Evolutionary conservation across 2,888 invertebrate species (phyloP).

Genomic region (Tubulanus polymorphus): DNA sequence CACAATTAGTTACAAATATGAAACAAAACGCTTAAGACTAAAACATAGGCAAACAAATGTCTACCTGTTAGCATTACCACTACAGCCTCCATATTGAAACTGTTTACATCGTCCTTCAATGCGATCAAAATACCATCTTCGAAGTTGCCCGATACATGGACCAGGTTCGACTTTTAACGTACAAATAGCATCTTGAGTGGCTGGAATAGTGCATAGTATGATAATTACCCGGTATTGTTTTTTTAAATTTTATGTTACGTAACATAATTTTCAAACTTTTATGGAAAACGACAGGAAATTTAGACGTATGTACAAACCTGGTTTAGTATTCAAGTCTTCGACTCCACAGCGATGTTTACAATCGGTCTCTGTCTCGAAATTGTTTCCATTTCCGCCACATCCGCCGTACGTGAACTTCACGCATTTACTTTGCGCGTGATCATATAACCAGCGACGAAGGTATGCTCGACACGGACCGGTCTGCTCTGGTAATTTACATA

Average conservation of each 20-base stretch:
- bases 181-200: constrained; percentile 61
- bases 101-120: constrained; percentile 68
- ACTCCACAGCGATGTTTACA: too few species aligned
- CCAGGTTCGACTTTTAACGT: constrained; percentile 57
- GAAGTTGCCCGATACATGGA: not conserved
- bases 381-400: constrained; percentile 79
- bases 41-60: constrained; percentile 3
- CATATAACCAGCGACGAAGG: constrained; percentile 69
- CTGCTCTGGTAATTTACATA: constrained; percentile 65
- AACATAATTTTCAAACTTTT: too few species aligned
- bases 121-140: constrained; percentile 73
- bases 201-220: too few species aligned
- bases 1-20: not conserved
- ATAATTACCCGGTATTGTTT: too few species aligned
- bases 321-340: too few species aligned
- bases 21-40: not conserved
- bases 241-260: too few species aligned
- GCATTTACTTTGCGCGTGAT: constrained; percentile 62
- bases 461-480: constrained; percentile 68
- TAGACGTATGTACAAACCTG: too few species aligned
- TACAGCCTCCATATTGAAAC: constrained; percentile 80
- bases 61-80: constrained; percentile 64
- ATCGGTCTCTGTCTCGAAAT: too few species aligned
- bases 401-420: constrained; percentile 73
- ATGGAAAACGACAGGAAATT: too few species aligned